Percentiles rank a stretch among this genome's conserved stretches.
Evolutionary conservation across 2,888 invertebrate species (phyloP).

Genomic region (Microdon myrmicae): DNA sequence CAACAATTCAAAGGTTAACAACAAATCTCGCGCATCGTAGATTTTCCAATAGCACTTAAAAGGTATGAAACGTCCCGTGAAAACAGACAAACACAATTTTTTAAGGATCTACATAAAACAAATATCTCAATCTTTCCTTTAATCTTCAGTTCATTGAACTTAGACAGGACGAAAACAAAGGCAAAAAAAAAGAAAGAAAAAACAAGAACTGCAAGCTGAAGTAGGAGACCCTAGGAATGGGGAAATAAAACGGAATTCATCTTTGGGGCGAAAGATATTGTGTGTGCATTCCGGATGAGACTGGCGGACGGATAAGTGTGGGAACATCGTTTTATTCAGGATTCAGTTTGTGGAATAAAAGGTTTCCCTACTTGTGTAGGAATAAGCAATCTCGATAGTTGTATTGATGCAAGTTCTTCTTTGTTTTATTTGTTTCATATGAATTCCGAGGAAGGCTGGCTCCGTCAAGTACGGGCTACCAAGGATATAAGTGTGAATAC

Average conservation of each 20-base stretch:
- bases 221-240: conserved; percentile 13
- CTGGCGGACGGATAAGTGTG: conserved; percentile 18
- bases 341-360: conserved; percentile 27
- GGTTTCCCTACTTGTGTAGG: no score
- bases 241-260: conserved; percentile 40
- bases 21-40: conserved; percentile 33
- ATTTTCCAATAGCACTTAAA: conserved; percentile 48
- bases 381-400: no score
- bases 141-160: conserved; percentile 42
- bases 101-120: no score
- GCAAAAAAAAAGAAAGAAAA: no score
- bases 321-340: conserved; percentile 23
- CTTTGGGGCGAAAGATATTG: conserved; percentile 46
- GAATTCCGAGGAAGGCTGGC: no score
- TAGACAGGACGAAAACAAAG: not conserved
- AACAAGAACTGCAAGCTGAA: no score
- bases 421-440: no score
- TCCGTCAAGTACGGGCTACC: no score
- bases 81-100: conserved; percentile 23
- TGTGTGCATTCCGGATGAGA: conserved; percentile 41
- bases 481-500: no score
- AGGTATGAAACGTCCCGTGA: conserved; percentile 3
- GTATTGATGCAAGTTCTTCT: no score
- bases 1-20: conserved; percentile 37
- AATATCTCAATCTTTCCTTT: conserved; percentile 37